Base-by-base conservation (phyloP, 2,797 vertebrate genomes). In the Tarsius wallacei region DNA sequence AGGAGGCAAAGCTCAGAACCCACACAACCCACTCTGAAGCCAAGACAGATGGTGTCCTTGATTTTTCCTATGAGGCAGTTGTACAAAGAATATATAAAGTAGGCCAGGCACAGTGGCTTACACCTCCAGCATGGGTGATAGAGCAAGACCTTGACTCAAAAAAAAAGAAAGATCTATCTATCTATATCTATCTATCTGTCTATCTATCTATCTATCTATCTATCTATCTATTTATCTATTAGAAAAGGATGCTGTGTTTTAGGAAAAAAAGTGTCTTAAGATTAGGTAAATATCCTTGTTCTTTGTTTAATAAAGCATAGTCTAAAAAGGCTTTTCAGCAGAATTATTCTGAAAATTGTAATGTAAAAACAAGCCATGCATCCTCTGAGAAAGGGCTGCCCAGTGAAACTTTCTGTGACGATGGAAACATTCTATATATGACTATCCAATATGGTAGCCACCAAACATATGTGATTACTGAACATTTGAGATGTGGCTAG, bases 331-430 rank as follows among this genome's bases (percentile, higher is more conserved):
- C 98, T 98, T 98, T 99, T 98, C 91, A 98, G 98, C 99, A 99
- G 99, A 99, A 99, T 99, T 99, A 99, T 99, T 99, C 99, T 99
- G 99, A 99, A 98, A 99, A 99, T 96, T 99, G 98, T 99, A 99
- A 99, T 99, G 99, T 99, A 99, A 99, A 97, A 99, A 96, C 97
- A 99, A 99, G 98, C 98, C 99, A 98, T 99, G 98, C 98, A 98
- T 98, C 98, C 98, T 99, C 98, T 98, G 98, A 98, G 97, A 93
- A 93, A 95, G 59, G 26, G 64, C 31, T 81, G 42, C 77, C 63
- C n/a, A 22, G n/a, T 0, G 42, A 66, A 76, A 94, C 28, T 7
- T 57, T 36, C 51, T 36, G 47, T 81, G 81, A 13, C 76, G 74
- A 7, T 63, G 33, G n/a, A 81, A 57, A 15, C 49, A 26, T 66